Evolutionary conservation across 2,113 vertebrate genomes (phyloP).

Genomic region (Python bivittatus): DNA sequence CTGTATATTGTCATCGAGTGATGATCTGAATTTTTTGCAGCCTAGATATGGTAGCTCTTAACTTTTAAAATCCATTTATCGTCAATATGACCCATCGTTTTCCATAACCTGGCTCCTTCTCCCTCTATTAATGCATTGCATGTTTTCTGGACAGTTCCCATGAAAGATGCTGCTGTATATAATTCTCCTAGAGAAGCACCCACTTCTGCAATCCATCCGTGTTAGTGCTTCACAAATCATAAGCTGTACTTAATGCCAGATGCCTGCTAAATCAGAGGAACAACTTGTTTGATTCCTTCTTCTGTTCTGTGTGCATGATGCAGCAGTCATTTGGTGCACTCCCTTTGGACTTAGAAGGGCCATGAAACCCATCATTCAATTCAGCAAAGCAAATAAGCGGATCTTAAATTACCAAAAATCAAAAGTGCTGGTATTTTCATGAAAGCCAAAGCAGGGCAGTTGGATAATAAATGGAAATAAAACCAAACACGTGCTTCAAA

Average conservation of each 20-base stretch:
- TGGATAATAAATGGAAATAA: neutral
- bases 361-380: neutral
- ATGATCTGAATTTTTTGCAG: neutral
- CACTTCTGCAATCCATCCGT: neutral
- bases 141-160: neutral
- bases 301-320: neutral
- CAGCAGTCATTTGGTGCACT: neutral
- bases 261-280: neutral
- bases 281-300: neutral
- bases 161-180: neutral
- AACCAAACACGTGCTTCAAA: neutral
- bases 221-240: neutral
- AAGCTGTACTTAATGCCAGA: neutral
- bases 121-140: neutral
- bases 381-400: neutral
- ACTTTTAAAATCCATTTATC: neutral
- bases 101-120: neutral
- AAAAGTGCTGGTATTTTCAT: neutral
- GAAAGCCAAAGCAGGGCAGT: neutral
- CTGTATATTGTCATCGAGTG: neutral
- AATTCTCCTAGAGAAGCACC: neutral
- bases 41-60: neutral
- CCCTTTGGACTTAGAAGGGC: neutral
- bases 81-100: neutral
- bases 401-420: neutral